phyloP scores from a whole-genome alignment of 2,888 invertebrate species.

The Agonopterix subpropinquella region DNA sequence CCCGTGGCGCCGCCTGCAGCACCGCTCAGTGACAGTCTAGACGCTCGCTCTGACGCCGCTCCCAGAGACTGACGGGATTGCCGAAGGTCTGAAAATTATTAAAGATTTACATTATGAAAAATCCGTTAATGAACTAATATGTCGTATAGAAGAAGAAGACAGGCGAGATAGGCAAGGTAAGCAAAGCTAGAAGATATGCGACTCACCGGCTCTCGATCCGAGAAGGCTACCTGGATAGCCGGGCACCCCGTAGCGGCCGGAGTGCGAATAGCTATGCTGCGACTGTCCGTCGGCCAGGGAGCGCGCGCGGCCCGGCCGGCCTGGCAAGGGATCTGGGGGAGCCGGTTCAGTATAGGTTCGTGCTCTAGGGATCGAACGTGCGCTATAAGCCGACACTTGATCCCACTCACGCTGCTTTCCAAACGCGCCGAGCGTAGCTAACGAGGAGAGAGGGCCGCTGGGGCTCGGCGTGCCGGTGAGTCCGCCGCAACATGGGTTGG shows the following conservation, averaged over 20 bases:
- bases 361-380: slow-evolving; percentile 91
- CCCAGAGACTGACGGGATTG: slow-evolving; percentile 91
- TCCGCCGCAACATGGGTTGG: slow-evolving; percentile 86
- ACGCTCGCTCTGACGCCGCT: slow-evolving; percentile 87
- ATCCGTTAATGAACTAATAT: neutral
- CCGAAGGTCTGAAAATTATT: slow-evolving; percentile 79
- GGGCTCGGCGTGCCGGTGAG: slow-evolving; percentile 85
- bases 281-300: slow-evolving; percentile 93
- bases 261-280: slow-evolving; percentile 91
- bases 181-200: slow-evolving; percentile 11
- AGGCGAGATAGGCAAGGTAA: slow-evolving; percentile 14
- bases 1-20: slow-evolving; percentile 78
- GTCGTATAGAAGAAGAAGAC: slow-evolving; percentile 12
- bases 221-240: slow-evolving; percentile 83
- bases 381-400: slow-evolving; percentile 91
- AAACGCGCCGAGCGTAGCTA: slow-evolving; percentile 89
- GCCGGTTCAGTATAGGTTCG: slow-evolving; percentile 84
- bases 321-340: slow-evolving; percentile 83
- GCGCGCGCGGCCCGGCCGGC: slow-evolving; percentile 84
- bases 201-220: slow-evolving; percentile 67
- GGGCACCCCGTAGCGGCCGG: slow-evolving; percentile 84
- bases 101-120: too few relatives aligned
- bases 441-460: slow-evolving; percentile 85
- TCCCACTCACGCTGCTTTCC: slow-evolving; percentile 86
- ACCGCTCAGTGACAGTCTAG: slow-evolving; percentile 82